Base-by-base conservation (phyloP, 2,888 invertebrate species). In the Drosophila lutescens region DNA sequence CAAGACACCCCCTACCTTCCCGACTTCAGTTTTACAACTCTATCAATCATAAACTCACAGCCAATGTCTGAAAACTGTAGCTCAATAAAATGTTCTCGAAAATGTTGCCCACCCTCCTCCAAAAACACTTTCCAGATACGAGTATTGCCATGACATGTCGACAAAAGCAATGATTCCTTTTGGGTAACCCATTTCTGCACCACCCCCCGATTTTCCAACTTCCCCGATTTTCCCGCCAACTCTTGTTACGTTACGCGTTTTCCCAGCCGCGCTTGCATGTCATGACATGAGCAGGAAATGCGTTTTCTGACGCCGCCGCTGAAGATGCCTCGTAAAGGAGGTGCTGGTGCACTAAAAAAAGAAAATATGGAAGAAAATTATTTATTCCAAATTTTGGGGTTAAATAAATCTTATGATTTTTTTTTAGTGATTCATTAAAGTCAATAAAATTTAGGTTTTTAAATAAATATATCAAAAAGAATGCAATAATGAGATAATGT, bases 241-340 rank as follows among this genome's bases (percentile, higher is more conserved):
- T 62, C 47, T 38, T 17, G 60, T 41, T 74, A 66, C 72, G 60
- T 41, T 74, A 66, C 69, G 62, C 69, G 60, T 60, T 75, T 55
- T 57, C 49, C 49, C 38, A 43, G 69, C 56, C 60, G 67, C 65
- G 36, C 69, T 47, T 82, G 74, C 76, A 69, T 80, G 74, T 78
- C 81, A 56, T 88, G 84, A 84, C 84, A 88, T 78, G 85, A 81
- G 88, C 88, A 86, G 84, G 84, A 84, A 84, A 84, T 84, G 84
- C 84, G 88, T 84, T 84, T 86, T 80, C 85, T 74, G 80, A 62
- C 74, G 74, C 72, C 72, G 72, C 76, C 51, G 32, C 57, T 51
- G 46, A 74, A 63, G 76, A 60, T 57, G 51, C 44, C 49, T 49
- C 41, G 54, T 26, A 61, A 46, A 38, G 30, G 1, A 13, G 17